Base-by-base conservation (phyloP, 2,113 vertebrate genomes). In the Egretta garzetta region DNA sequence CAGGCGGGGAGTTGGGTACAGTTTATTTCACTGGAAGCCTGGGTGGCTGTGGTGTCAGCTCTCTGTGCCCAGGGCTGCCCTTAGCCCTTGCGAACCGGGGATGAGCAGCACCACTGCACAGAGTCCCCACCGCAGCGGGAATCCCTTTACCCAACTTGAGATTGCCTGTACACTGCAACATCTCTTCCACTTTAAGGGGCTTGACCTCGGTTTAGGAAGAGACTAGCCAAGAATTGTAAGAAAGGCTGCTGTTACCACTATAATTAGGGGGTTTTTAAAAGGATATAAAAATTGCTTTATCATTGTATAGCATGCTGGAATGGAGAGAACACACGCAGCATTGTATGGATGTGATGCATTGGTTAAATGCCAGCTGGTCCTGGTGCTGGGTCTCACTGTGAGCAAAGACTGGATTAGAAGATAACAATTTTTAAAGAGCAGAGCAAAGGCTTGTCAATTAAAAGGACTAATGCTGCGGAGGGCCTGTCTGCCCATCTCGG, bases 41-140 rank as follows among this genome's bases (percentile, higher is more conserved):
- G 21, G 21, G 33, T 72, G 72, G 6, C 39, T 82, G 39, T 24
- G 7, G 8, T 1, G 1, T 62, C 41, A 50, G 32, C 14, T 32
- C 12, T 72, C 45, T 49, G 12, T 55, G 47, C 39, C 35, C 27
- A 27, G 47, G 19, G 32, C 53, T 68, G 14, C 23, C 41, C 32
- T 2, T 50, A 43, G 39, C 32, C 39, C 35, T 68, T 20, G 21
- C 10, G 12, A n/a, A 9, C 6, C 6, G 20, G 33, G 8, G 27
- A 24, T 58, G 32, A 52, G 35, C 21, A 45, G 53, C 37, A 56
- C 14, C 4, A 1, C 19, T 19, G 28, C 6, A 13, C 45, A 27
- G 52, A 45, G 18, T 41, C n/a, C 30, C 13, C 1, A 0, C 20
- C n/a, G 35, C 60, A n/a, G 35, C 2, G 1, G 43, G 43, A 71